Percentiles rank a stretch among this genome's conserved stretches.
Evolutionary conservation across 1,140 invertebrate species (phyloP).

Genomic region (Vollenhovia emeryi): DNA sequence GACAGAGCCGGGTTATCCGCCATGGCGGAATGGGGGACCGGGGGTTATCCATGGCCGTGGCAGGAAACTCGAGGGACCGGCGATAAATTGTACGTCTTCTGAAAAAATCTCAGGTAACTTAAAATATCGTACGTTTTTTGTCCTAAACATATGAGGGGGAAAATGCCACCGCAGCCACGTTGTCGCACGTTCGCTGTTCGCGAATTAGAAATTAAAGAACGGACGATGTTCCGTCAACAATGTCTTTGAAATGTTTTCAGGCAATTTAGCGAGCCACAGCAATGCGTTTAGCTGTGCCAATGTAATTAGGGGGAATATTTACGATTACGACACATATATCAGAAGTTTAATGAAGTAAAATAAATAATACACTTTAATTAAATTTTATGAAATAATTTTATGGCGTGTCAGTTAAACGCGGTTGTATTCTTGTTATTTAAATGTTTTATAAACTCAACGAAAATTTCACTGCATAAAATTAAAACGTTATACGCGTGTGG

Average conservation of each 20-base stretch:
- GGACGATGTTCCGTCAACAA: not conserved
- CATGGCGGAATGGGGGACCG: not conserved
- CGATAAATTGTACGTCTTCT: constrained; percentile 55
- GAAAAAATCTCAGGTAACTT: constrained; percentile 61
- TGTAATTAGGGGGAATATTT: not conserved
- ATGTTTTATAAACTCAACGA: not conserved
- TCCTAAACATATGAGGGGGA: constrained; percentile 45
- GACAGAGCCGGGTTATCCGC: constrained; percentile 53
- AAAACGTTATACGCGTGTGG: not conserved
- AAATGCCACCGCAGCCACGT: not conserved
- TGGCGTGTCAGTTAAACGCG: not conserved
- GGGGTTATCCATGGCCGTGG: constrained; percentile 45
- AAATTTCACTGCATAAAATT: constrained; percentile 1
- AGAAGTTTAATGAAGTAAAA: not conserved
- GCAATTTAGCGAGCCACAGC: not conserved
- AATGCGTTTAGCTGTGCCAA: not conserved
- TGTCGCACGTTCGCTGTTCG: not conserved
- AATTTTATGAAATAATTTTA: not conserved
- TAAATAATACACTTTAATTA: constrained; percentile 13
- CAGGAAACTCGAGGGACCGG: constrained; percentile 34
- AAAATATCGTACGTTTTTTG: constrained; percentile 58
- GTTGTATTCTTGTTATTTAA: not conserved
- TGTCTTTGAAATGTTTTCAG: not conserved
- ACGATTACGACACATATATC: not conserved
- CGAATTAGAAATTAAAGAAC: constrained; percentile 18